Percentiles rank a stretch among this genome's conserved stretches.
phyloP scores from a whole-genome alignment of 2,888 invertebrate species.

The Idaea aversata region DNA sequence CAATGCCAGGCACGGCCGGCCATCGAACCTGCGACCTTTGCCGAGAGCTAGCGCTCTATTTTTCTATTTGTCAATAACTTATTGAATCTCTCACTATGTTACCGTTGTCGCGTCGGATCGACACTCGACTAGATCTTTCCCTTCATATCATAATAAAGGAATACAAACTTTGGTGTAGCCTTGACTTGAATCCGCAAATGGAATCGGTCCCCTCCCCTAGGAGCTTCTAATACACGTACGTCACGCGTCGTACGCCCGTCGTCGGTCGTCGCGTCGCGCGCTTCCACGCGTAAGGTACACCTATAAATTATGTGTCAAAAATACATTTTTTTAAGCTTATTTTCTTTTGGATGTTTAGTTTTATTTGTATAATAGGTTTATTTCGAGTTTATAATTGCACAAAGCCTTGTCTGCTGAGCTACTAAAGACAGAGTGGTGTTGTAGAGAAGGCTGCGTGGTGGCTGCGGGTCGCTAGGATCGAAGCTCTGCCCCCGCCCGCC shows the following conservation, averaged over 20 bases:
- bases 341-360: constrained; percentile 42
- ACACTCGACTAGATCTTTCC: not conserved
- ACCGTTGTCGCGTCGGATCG: not conserved
- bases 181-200: not conserved
- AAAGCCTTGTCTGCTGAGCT: constrained; percentile 27
- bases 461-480: not conserved
- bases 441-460: constrained; percentile 11
- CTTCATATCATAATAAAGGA: not conserved
- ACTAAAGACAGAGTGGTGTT: not conserved
- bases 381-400: constrained; percentile 40
- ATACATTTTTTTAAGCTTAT: constrained; percentile 35
- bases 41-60: no score
- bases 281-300: constrained; percentile 6
- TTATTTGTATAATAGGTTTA: constrained; percentile 38
- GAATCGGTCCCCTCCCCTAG: not conserved
- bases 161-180: not conserved
- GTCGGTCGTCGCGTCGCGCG: not conserved
- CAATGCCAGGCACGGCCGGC: no score
- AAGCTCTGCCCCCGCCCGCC: constrained; percentile 18
- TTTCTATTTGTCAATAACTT: no score
- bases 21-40: no score
- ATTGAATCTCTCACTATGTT: no score
- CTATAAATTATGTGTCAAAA: constrained; percentile 29
- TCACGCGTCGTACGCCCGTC: no score
- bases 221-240: no score